Evolutionary conservation across 2,797 vertebrate genomes (phyloP), one percentile per base, ranked within the genome.

Genomic region (Phoebastria nigripes): DNA sequence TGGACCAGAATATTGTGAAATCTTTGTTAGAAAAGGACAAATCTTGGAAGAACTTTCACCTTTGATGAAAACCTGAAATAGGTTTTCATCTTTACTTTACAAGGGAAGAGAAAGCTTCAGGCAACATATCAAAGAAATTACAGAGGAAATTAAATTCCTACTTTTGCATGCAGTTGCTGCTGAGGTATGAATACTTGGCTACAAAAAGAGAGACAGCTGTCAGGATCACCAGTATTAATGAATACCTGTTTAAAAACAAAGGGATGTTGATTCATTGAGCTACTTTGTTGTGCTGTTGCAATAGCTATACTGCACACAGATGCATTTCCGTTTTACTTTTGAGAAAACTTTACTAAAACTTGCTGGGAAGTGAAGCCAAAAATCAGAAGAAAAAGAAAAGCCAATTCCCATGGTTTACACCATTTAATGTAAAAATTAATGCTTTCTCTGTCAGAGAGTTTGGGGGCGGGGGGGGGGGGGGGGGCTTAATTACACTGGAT

Each of bases 361-460:
- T 85, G 87, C 82, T 63, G 87, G 42, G 61, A 82, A 93, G 61
- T 17, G n/a, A 93, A 95, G 39, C 20, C 58, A 77, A 61, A 92
- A 93, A 85, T 91, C 55, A 81, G 61, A 92, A 96, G 67, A 85
- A 96, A 87, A 9, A 66, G 72, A 95, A 95, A 76, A 85, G 77
- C 39, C 69, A 71, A 15, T 84, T 91, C 47, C 35, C 28, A 33
- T 6, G 39, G 54, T 84, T 96, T 96, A 82, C 49, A 93, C 69
- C 3, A 63, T 90, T 95, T 95, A 84, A 93, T 52, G 72, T 73
- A 91, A 97, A 97, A 96, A 93, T 37, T 76, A 61, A 35, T 58
- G 52, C 49, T 84, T 74, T 81, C 83, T 80, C 92, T 74, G 72
- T 79, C 78, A 59, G 76, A 72, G 76, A 37, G 2, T 16, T 16